phyloP scores from a whole-genome alignment of 53 echinoderm and acorn worm genomes.

The Holothuria leucospilota region DNA sequence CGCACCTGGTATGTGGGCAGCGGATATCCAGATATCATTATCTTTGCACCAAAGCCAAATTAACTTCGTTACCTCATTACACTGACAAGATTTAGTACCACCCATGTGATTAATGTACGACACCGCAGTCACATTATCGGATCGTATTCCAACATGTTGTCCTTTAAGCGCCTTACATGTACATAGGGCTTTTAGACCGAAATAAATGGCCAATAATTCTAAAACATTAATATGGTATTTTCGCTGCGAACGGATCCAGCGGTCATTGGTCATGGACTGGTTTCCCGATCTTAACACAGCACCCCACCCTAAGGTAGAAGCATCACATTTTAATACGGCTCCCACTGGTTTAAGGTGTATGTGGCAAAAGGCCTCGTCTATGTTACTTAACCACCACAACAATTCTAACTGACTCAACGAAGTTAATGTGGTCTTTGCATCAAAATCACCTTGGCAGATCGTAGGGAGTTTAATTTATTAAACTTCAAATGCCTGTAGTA shows the following conservation, averaged over 20 bases:
- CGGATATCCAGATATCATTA: slow-evolving; percentile 47
- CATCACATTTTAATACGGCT: slow-evolving; percentile 37
- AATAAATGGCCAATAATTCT: slow-evolving; percentile 61
- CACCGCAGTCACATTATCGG: slow-evolving; percentile 64
- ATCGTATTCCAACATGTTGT: slow-evolving; percentile 45
- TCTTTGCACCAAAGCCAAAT: slow-evolving; percentile 57
- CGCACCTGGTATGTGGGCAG: slow-evolving; percentile 51
- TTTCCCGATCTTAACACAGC: neutral
- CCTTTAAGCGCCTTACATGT: slow-evolving; percentile 17
- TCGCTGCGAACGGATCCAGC: neutral
- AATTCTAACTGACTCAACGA: slow-evolving; percentile 7
- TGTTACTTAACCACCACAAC: slow-evolving; percentile 37
- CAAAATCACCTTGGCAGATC: slow-evolving; percentile 22
- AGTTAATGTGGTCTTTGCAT: slow-evolving; percentile 43
- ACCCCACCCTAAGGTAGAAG: slow-evolving; percentile 62
- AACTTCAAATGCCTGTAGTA: slow-evolving; percentile 22
- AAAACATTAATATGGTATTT: slow-evolving; percentile 63
- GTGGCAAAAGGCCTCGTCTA: slow-evolving; percentile 23
- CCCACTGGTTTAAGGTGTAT: slow-evolving; percentile 15
- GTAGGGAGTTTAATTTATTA: slow-evolving; percentile 22
- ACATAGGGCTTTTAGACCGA: slow-evolving; percentile 47
- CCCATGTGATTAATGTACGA: slow-evolving; percentile 61
- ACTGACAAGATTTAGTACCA: slow-evolving; percentile 29
- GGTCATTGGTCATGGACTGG: slow-evolving; percentile 50
- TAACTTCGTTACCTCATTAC: slow-evolving; percentile 44